Evolutionary conservation across 2,888 invertebrate genomes (phyloP), one percentile per base, ranked within the genome.

Genomic region (Polyommatus iphigenia): DNA sequence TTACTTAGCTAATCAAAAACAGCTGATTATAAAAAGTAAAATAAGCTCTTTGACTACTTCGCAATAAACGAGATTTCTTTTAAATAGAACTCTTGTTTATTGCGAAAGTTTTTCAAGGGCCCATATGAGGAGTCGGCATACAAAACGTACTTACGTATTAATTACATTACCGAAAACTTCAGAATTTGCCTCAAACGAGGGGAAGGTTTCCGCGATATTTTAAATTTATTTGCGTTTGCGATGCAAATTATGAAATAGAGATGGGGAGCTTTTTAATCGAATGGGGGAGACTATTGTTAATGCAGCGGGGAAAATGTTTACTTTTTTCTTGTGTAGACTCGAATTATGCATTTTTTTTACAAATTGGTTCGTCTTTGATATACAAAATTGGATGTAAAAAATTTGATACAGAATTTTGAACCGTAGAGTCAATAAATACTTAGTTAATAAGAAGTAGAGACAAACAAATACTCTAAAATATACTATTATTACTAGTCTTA

Each of bases 221-320:
- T 89, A 92, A 92, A 92, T 91, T 92, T 93, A 92, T 92, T 92
- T 93, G 89, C 91, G 88, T 91, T 90, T 90, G 87, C 91, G 87
- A 93, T 93, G 93, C 92, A 93, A 93, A 93, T 93, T 92, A 91
- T 92, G 92, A 90, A 91, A 92, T 91, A 91, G 91, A 92, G 91
- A 88, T 87, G 86, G 90, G 90, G 89, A 84, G 87, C 81, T 85
- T 86, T 88, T 86, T 90, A 90, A 91, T 91, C 91, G 91, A 90
- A 90, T 90, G 85, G 91, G 92, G 92, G 88, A 88, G 86, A 78
- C 80, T 84, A 89, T 91, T 91, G 90, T 91, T 88, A 87, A 87
- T 87, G 84, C 86, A 82, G 81, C 80, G 84, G 84, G 84, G 85
- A 84, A 85, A 87, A 88, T 92, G 91, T 91, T 91, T 91, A 87